Evolutionary conservation across 2,113 vertebrate species (phyloP).

Genomic region (Cariama cristata): DNA sequence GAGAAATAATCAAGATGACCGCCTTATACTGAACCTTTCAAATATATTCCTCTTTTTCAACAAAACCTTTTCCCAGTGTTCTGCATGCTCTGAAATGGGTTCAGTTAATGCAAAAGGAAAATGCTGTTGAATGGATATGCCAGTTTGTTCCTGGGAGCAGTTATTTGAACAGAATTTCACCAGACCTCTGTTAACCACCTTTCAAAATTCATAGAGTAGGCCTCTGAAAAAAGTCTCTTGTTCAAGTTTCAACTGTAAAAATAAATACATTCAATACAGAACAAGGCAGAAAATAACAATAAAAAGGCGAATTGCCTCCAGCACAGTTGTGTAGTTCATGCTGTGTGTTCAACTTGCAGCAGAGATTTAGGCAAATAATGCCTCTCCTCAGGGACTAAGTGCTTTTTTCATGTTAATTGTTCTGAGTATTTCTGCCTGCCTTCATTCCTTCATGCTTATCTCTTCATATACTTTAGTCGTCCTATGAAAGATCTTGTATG

Average conservation of each 20-base stretch:
- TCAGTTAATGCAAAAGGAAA: background rate
- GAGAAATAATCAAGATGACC: background rate
- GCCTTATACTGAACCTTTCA: background rate
- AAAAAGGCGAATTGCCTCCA: background rate
- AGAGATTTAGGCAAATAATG: background rate
- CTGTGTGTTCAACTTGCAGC: fast-evolving
- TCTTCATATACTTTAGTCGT: background rate
- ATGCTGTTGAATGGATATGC: background rate
- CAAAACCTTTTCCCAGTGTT: background rate
- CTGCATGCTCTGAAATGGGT: background rate
- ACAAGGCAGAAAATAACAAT: background rate
- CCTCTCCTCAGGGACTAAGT: background rate
- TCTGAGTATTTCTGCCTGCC: background rate
- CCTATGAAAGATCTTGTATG: background rate
- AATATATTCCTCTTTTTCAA: background rate
- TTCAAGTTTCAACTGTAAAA: background rate
- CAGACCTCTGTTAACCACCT: background rate
- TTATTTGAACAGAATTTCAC: background rate
- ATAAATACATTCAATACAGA: background rate
- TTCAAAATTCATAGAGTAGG: background rate
- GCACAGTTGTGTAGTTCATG: background rate
- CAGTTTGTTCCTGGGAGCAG: background rate
- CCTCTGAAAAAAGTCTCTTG: background rate
- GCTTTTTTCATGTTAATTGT: background rate
- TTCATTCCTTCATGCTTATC: background rate